phyloP scores from a whole-genome alignment of 2,797 vertebrate species.

The Coreius guichenoti region DNA sequence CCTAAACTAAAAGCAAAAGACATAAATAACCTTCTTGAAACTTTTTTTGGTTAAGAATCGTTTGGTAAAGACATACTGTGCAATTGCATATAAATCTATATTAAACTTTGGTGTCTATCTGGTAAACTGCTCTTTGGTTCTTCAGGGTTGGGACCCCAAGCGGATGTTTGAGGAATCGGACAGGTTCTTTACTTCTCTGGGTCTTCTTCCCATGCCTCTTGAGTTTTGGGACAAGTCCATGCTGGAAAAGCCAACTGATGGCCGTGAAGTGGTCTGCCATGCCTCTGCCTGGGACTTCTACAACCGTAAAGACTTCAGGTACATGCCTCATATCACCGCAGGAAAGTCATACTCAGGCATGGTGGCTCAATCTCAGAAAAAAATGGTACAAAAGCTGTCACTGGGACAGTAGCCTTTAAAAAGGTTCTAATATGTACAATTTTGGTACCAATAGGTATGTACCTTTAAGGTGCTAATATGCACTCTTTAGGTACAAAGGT shows the following conservation, averaged over 20 bases:
- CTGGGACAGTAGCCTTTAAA: neutral
- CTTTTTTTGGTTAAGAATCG: neutral
- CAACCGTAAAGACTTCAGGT: slow-evolving; percentile 98
- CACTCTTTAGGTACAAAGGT: too few species aligned
- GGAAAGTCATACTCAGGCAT: neutral
- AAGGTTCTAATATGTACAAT: too few species aligned
- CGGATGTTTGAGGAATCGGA: slow-evolving; percentile 93
- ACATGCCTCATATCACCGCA: slow-evolving; percentile 7
- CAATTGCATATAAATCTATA: neutral
- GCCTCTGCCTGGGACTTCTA: slow-evolving; percentile 99
- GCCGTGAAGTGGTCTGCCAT: slow-evolving; percentile 92
- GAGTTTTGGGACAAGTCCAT: slow-evolving; percentile 92
- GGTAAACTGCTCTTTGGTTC: slow-evolving; percentile 11
- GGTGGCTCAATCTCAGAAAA: neutral
- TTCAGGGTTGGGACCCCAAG: slow-evolving; percentile 87
- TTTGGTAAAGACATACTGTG: neutral
- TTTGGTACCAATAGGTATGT: too few species aligned
- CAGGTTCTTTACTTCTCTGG: slow-evolving; percentile 89
- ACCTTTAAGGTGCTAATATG: too few species aligned
- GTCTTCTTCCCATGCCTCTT: slow-evolving; percentile 87
- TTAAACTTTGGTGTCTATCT: neutral
- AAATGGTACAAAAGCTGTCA: neutral
- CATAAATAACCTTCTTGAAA: neutral
- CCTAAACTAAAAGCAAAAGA: neutral
- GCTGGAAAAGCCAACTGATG: slow-evolving; percentile 87